Evolutionary conservation across 92 coral and sea anemone genomes (phyloP), one percentile per base, ranked within the genome.

Genomic region (Siderastrea radians): DNA sequence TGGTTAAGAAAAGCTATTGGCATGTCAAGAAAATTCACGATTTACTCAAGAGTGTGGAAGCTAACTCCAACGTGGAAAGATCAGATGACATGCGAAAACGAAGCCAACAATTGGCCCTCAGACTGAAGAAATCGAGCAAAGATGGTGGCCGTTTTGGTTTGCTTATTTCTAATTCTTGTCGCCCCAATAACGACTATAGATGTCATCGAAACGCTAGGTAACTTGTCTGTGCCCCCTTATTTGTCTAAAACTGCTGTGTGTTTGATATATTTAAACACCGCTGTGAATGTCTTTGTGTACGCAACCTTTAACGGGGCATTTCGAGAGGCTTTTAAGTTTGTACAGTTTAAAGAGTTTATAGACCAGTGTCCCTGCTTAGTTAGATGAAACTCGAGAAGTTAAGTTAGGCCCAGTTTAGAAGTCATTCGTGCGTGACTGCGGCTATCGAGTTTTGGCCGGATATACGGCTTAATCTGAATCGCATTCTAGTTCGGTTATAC

Each of bases 171-270:
- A 19, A 55, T 90, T 3, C 75, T 90, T 15, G 96, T 93, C 12
- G 89, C 90, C 6, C 96, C 96, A 3, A 93, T 93, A 12, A 86
- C 87, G 14, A 47, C 87, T 3, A 93, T 93, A 52, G 96, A 93
- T 74, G 52, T 90, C 26, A 64, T 90, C 9, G 88, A 87, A 58
- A 68, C 79, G 14, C 19, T 54, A 45, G 79, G 69, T 2, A 58
- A 67, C 72, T 38, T 67, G 12, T 13, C 63, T 10, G 83, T 93
- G 1, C 88, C 94, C 1, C 38, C n/a, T 1, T 19, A 54, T 17
- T 7, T 90, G 63, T 65, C 94, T 6, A 74, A 79, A 74, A 61
- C 49, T 19, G 92, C 94, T 4, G 91, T 93, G 5, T 84, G 89
- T 49, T 59, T 93, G 92, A 87, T 93, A 47, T 93, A 93, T 79